These are phyloP conservation scores for Himalopsyche anomala DNA, from an alignment of 2,888 invertebrate species.

Conservation along the genomic window DNA sequence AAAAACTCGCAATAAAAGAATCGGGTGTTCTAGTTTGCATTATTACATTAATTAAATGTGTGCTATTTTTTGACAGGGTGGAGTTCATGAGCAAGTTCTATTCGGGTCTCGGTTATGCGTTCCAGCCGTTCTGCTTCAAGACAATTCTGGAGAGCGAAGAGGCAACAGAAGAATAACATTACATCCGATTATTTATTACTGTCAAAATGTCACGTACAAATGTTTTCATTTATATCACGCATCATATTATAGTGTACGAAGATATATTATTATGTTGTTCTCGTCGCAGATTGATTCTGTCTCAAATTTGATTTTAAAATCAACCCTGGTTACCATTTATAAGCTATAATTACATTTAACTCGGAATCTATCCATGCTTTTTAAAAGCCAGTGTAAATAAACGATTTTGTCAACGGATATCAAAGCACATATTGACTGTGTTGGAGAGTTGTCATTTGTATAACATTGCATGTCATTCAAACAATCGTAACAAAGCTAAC, in stretches of 20 bases:
- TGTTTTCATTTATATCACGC: neutral
- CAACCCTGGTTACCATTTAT: no score
- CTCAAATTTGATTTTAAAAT: no score
- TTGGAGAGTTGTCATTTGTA: no score
- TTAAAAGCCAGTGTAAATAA: no score
- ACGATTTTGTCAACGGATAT: no score
- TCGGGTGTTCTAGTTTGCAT: neutral
- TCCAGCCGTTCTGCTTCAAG: slow-evolving; percentile 92
- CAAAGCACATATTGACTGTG: no score
- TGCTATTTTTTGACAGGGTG: slow-evolving; percentile 79
- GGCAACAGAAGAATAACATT: slow-evolving; percentile 70
- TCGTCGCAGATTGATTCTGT: neutral
- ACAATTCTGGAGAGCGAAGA: slow-evolving; percentile 80
- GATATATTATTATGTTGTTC: neutral
- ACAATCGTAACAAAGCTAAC: no score
- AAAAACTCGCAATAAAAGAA: no score
- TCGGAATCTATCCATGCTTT: no score
- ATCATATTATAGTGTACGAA: neutral
- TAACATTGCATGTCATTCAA: no score
- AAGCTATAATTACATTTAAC: no score
- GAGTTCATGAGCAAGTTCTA: slow-evolving; percentile 98
- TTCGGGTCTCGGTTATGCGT: slow-evolving; percentile 87
- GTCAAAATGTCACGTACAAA: neutral
- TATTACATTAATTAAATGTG: no score
- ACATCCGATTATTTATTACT: slow-evolving; percentile 20